A percentile compares a stretch with the other conserved stretches of the same genome.
These are phyloP conservation scores for Nemapogon koenigi DNA, from an alignment of 2,888 invertebrate species.

Conservation along the genomic window DNA sequence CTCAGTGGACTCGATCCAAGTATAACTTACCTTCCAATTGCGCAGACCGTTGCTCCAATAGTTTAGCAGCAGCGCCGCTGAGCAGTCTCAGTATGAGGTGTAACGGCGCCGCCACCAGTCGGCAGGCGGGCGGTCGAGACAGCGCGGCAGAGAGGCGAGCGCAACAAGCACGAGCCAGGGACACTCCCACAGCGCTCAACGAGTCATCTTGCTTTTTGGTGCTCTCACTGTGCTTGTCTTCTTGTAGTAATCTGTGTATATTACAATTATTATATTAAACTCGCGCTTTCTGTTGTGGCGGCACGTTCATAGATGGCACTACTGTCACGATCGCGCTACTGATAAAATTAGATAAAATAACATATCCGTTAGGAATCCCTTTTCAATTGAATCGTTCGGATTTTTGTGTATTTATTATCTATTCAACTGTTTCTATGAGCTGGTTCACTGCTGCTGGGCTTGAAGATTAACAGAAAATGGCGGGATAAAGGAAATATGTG, in stretches of 20 bases:
- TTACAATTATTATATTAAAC: no score
- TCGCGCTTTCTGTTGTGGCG: constrained; percentile 20
- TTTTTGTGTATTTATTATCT: no score
- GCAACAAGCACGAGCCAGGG: constrained; percentile 35
- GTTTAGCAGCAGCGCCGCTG: constrained; percentile 15
- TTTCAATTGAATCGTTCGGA: no score
- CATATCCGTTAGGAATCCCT: no score
- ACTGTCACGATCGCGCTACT: constrained; percentile 14
- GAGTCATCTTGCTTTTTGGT: no score
- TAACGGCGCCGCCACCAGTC: constrained; percentile 13
- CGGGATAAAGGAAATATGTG: no score
- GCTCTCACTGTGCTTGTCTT: no score
- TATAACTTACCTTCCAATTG: constrained; percentile 21
- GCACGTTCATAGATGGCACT: constrained; percentile 12
- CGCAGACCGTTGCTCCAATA: constrained; percentile 13
- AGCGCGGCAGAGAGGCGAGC: constrained; percentile 28
- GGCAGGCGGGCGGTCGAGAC: constrained; percentile 18
- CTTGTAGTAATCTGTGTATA: constrained; percentile 3
- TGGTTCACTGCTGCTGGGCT: no score
- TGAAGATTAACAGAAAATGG: no score
- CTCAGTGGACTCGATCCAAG: no score
- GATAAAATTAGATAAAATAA: no score
- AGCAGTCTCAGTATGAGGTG: constrained; percentile 13
- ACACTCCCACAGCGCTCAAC: constrained; percentile 16
- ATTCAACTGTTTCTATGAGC: no score